Evolutionary conservation across 2,888 invertebrate genomes (phyloP), one percentile per base, ranked within the genome.

Genomic region (Synanthedon vespiformis): DNA sequence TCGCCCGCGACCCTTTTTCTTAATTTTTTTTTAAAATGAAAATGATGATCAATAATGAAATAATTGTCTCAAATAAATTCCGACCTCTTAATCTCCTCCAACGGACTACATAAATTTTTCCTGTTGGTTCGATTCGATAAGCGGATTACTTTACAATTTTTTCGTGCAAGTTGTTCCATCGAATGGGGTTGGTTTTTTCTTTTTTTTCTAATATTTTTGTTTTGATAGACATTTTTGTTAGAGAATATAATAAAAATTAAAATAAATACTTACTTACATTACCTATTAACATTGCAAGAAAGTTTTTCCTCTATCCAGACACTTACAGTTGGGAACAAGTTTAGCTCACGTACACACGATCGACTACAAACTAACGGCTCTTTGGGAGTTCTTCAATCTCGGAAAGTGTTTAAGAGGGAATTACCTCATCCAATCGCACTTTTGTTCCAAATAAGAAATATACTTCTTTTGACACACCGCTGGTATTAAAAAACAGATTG

Each of bases 291-390:
- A 44, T 12, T 13, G 44, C 11, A n/a, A n/a, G 44, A 44, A 48
- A 50, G 34, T 50, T 50, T 27, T 50, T 40, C 18, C 49, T 34
- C 27, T 50, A 50, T 40, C 12, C 12, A 10, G 16, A 10, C 64
- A 65, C 63, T 68, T 61, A 62, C 60, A 61, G 54, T 56, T 54
- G 56, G 55, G 55, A 56, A 69, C 54, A 51, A 74, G 67, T 75
- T 76, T 72, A 58, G 60, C 70, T 77, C 74, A 76, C 74, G 76
- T 75, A 70, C 64, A 61, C 61, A 68, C 66, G 67, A 72, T 74
- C 65, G 65, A 67, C 65, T 67, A 67, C 61, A 64, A 69, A 68
- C 66, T 74, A 68, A 72, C 64, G 67, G 61, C 63, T 70, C 68
- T 62, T 64, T 62, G 59, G 57, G 59, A 63, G 58, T 61, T 64